Evolutionary conservation across 2,888 invertebrate genomes (phyloP).

Genomic region (Polydesmus complanatus): DNA sequence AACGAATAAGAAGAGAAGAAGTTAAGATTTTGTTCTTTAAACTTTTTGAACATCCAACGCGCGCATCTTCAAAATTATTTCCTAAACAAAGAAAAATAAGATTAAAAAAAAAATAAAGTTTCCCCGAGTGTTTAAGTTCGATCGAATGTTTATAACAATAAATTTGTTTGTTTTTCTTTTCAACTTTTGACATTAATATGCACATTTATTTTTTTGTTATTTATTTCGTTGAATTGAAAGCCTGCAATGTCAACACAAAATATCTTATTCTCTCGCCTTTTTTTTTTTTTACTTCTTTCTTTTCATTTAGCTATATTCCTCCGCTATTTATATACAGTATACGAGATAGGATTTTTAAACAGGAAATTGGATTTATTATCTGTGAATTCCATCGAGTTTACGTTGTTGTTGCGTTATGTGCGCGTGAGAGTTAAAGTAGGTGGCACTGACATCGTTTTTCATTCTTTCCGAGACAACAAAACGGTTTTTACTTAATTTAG

Average conservation of each 20-base stretch:
- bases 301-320: neutral
- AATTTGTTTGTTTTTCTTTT: neutral
- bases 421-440: too few species aligned
- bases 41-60: too few species aligned
- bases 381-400: constrained; percentile 8
- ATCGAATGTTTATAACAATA: neutral
- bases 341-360: constrained; percentile 1
- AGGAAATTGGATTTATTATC: constrained; percentile 15
- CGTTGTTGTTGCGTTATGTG: neutral
- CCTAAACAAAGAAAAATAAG: too few species aligned
- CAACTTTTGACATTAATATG: neutral
- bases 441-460: constrained; percentile 5
- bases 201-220: too few species aligned
- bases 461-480: neutral
- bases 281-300: constrained; percentile 1
- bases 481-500: neutral
- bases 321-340: neutral
- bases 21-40: too few species aligned
- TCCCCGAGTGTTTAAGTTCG: too few species aligned
- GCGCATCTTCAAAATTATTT: too few species aligned
- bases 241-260: neutral
- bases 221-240: neutral
- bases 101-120: too few species aligned
- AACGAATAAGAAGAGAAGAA: too few species aligned
- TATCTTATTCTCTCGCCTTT: neutral